A percentile compares a stretch with the other conserved stretches of the same genome.
Evolutionary conservation across 2,113 vertebrate species (phyloP).

Genomic region (Gasterosteus aculeatus): DNA sequence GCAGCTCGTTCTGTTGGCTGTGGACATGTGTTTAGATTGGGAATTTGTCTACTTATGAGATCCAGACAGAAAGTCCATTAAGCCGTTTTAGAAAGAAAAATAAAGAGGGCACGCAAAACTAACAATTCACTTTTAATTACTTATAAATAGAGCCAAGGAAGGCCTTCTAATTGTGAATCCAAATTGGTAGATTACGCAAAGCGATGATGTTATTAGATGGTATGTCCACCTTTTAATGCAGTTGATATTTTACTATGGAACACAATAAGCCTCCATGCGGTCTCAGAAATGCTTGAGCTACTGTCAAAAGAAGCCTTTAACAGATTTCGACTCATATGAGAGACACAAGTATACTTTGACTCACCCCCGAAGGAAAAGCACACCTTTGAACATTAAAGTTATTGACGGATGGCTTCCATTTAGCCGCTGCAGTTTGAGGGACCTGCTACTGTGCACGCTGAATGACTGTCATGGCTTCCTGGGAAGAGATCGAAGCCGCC

Average conservation of each 20-base stretch:
- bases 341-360: background rate
- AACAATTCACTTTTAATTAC: constrained; percentile 27
- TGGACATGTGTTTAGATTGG: background rate
- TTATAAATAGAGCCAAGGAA: constrained; percentile 23
- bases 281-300: background rate
- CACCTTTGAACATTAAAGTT: background rate
- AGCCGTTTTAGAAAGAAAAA: constrained; percentile 8
- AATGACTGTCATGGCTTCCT: background rate
- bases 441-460: background rate
- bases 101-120: background rate
- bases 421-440: background rate
- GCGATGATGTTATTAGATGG: background rate
- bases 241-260: constrained; percentile 7
- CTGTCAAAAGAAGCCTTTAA: background rate
- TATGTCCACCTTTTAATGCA: background rate
- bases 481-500: background rate
- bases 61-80: constrained; percentile 2
- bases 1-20: background rate
- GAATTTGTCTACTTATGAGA: constrained; percentile 12
- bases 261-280: background rate
- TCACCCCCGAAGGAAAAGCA: background rate
- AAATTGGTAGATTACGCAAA: background rate
- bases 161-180: background rate
- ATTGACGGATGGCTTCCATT: background rate
- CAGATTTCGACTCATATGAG: background rate